Evolutionary conservation across 2,797 vertebrate genomes (phyloP), one percentile per base, ranked within the genome.

Genomic region (Micrastur ruficollis): DNA sequence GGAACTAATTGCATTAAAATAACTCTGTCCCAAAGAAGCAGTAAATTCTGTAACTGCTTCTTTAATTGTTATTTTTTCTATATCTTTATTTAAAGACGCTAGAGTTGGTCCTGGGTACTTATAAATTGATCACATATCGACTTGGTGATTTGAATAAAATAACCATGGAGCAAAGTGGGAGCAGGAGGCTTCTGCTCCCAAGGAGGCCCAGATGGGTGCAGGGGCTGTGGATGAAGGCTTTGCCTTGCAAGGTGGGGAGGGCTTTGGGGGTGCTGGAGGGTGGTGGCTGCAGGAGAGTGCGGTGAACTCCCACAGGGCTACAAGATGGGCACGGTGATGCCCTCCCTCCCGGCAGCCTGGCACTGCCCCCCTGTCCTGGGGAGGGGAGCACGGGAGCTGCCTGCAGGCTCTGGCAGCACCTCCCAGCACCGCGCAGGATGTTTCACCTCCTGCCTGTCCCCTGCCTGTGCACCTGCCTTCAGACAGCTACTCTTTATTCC

Each of bases 131-230:
- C 17, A 34, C 50, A 46, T 85, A 66, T 58, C 3, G 9, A 9
- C 11, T 20, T 36, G 44, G 13, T 36, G 13, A 78, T 83, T 66
- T 62, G 32, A 32, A 46, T 34, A 34, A 83, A 89, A 74, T 27
- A 70, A 25, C 17, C 5, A 8, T 1, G 14, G 25, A n/a, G 27
- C 31, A 19, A 71, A 75, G 44, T 12, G 26, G 49, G 15, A 63
- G 27, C 1, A 0, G 34, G 46, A 67, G 27, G 26, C 2, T 34
- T 40, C 44, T 27, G 32, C 22, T 56, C 26, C 11, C 6, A 1
- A 61, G 78, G 38, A 31, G 47, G 27, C 11, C 32, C 14, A 1
- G 8, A 31, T 11, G 17, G 61, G 31, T 0, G 0, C 0, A 0
- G 61, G 38, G 10, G 31, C 52, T 46, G 44, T 4, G 2, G 71